Evolutionary conservation across 2,888 invertebrate genomes (phyloP).

Genomic region (Conops quadrifasciatus): DNA sequence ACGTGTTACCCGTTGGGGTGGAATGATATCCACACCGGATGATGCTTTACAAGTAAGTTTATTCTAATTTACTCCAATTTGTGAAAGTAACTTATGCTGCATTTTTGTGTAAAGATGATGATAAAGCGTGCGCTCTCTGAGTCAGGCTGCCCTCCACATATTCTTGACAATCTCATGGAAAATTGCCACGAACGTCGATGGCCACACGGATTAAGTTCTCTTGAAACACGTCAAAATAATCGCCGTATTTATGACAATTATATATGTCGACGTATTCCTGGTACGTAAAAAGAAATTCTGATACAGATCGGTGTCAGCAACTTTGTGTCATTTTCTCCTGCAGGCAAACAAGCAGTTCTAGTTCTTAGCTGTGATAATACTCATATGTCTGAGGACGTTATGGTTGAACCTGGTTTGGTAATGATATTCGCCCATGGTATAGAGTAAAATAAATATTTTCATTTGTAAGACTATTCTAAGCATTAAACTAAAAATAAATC

Average conservation of each 20-base stretch:
- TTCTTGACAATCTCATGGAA: conserved; percentile 94
- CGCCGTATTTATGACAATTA: conserved; percentile 92
- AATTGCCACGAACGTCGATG: conserved; percentile 96
- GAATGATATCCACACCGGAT: conserved; percentile 98
- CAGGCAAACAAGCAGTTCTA: conserved; percentile 93
- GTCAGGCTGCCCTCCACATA: conserved; percentile 92
- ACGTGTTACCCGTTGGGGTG: conserved; percentile 95
- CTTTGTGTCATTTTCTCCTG: conserved; percentile 53
- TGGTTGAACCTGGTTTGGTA: conserved; percentile 94
- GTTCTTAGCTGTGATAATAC: conserved; percentile 94
- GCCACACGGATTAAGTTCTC: conserved; percentile 91
- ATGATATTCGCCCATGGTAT: conserved; percentile 99
- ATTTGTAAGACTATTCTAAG: too few relatives aligned
- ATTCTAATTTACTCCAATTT: background rate
- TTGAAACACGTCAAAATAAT: conserved; percentile 94
- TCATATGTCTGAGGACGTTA: conserved; percentile 95
- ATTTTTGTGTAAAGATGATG: conserved; percentile 75
- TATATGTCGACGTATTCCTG: conserved; percentile 92
- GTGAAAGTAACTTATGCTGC: too few relatives aligned
- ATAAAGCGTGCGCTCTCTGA: conserved; percentile 92
- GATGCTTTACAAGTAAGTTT: conserved; percentile 83
- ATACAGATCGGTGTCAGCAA: background rate
- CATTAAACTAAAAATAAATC: too few relatives aligned
- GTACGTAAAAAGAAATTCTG: conserved; percentile 55
- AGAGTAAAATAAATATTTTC: conserved; percentile 67